Percentiles rank a stretch among this genome's conserved stretches.
Evolutionary conservation across 2,888 invertebrate species (phyloP).

Genomic region (Myathropa florea): DNA sequence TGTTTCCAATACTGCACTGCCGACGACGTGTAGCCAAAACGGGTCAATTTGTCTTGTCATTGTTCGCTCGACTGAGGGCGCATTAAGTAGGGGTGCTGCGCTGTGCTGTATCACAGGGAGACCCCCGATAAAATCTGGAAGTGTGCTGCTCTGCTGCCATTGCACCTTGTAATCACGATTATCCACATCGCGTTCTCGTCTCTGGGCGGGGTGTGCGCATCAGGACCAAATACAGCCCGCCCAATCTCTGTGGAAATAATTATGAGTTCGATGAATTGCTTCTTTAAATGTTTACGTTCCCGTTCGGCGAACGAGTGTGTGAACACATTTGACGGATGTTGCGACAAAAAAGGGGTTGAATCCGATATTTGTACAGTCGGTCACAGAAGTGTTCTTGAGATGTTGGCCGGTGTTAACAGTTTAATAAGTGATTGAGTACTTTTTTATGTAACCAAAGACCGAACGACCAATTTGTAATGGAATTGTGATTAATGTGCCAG

Average conservation of each 20-base stretch:
- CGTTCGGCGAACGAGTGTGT: neutral
- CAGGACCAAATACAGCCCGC: neutral
- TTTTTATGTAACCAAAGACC: neutral
- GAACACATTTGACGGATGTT: neutral
- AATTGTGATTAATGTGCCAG: neutral
- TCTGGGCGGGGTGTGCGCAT: neutral
- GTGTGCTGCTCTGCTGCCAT: slow-evolving; percentile 41
- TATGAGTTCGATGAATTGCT: slow-evolving; percentile 30
- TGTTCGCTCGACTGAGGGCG: slow-evolving; percentile 18
- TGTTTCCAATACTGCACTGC: slow-evolving; percentile 50
- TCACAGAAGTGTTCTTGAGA: neutral
- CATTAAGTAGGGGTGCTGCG: slow-evolving; percentile 20
- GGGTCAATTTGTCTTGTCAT: slow-evolving; percentile 59
- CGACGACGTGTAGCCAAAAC: slow-evolving; percentile 13
- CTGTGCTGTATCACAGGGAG: neutral
- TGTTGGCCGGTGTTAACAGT: neutral
- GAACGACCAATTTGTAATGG: neutral
- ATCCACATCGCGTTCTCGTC: slow-evolving; percentile 6
- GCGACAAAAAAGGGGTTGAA: neutral
- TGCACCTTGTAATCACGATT: slow-evolving; percentile 59
- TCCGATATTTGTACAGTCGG: neutral
- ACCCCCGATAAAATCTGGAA: neutral
- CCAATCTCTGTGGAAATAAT: slow-evolving; percentile 28
- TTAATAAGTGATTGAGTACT: neutral
- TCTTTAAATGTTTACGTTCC: neutral